A percentile compares a stretch with the other conserved stretches of the same genome.
Conservation (phyloP, 2,888 invertebrate species). For the Elegia similella region DNA sequence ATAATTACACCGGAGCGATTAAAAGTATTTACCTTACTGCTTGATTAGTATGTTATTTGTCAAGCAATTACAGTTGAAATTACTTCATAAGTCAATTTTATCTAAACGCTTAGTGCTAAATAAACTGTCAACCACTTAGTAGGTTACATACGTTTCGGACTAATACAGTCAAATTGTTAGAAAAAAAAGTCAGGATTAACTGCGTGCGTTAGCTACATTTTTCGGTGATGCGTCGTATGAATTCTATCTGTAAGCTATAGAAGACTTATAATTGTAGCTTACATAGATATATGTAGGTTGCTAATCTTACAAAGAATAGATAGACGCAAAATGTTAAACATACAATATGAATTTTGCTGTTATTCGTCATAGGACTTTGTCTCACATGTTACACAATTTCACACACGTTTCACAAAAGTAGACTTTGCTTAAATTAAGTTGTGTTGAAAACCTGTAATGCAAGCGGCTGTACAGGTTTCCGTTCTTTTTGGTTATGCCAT, state of each 20-base stretch:
- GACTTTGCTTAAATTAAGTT: not conserved
- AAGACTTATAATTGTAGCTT: too few species aligned
- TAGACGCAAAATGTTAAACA: too few species aligned
- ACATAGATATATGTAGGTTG: too few species aligned
- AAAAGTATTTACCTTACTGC: not conserved
- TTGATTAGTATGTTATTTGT: not conserved
- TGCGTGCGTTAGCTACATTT: too few species aligned
- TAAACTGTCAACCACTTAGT: too few species aligned
- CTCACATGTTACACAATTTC: not conserved
- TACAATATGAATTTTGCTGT: not conserved
- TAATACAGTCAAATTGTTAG: too few species aligned
- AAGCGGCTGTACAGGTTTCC: not conserved
- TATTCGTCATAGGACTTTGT: not conserved
- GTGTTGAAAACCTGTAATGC: constrained; percentile 19
- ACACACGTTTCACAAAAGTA: not conserved
- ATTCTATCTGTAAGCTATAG: too few species aligned
- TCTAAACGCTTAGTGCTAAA: not conserved
- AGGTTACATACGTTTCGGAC: too few species aligned
- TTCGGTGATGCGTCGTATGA: too few species aligned
- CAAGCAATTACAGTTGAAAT: not conserved
- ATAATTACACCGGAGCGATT: not conserved
- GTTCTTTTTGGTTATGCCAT: not conserved
- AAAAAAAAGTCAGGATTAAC: too few species aligned
- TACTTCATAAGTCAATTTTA: not conserved
- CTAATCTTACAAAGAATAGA: too few species aligned